Evolutionary conservation across 2,113 vertebrate species (phyloP), one percentile per base, ranked within the genome.

Genomic region (Cettia cetti): DNA sequence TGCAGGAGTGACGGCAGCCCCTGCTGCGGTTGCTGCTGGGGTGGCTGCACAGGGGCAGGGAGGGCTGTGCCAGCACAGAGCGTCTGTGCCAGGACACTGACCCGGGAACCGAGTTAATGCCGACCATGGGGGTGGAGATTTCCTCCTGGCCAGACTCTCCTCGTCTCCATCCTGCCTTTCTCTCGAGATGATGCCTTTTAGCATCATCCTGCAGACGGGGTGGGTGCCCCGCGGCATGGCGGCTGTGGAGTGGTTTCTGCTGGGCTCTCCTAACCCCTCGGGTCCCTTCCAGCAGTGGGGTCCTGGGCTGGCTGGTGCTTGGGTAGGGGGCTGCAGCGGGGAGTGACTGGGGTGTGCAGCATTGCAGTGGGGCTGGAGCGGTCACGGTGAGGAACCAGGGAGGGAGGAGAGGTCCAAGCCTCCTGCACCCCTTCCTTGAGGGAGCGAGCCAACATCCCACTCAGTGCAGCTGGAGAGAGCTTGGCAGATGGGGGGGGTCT

Each of bases 321-420:
- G 1, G 40, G 18, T 14, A 3, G 39, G 27, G 37, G 7, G 15
- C 42, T 3, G 3, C 1, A 7, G 39, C 10, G 0, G 2, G 69
- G 77, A 50, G 40, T 27, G 74, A 10, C 33, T 21, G 31, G 27
- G 64, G 18, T 12, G 0, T 39, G 53, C 78, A 64, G 78, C 57
- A 27, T 3, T 77, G 92, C 71, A 17, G 82, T 53, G 78, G 85
- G 90, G 37, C 59, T 74, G 82, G 57, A 21, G 40, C 19, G 2
- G 28, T 35, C 61, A 4, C 15, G 79, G 19, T 0, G 2, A 82
- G 47, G 31, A 28, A 13, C 11, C 1, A 1, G 56, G 8, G 6
- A 6, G 5, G 18, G 18, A 17, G 57, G 27, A 14, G 11, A 52
- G 19, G 9, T 84, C 47, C 33, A 22, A 4, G 9, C 57, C 18